Evolutionary conservation across 2,113 vertebrate genomes (phyloP).

Genomic region (Fulica atra): DNA sequence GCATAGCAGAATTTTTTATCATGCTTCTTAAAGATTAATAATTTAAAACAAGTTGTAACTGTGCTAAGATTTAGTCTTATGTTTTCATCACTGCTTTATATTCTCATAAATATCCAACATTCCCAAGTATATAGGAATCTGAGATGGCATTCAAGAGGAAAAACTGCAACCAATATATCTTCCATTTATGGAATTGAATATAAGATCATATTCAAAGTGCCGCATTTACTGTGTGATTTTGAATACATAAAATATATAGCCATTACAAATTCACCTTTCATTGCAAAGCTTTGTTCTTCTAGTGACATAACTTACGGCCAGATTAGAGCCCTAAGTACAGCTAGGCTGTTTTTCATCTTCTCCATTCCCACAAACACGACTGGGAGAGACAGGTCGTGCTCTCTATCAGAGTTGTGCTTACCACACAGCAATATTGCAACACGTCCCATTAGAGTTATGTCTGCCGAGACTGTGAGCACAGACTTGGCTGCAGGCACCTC

Average conservation of each 20-base stretch:
- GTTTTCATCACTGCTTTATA: conserved; percentile 64
- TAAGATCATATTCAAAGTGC: conserved; percentile 67
- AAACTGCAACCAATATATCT: conserved; percentile 60
- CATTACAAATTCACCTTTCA: conserved; percentile 64
- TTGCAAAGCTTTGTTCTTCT: conserved; percentile 64
- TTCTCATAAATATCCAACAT: conserved; percentile 63
- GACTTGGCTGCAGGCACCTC: conserved; percentile 61
- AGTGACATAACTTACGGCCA: conserved; percentile 62
- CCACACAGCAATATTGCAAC: conserved; percentile 48
- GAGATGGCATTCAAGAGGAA: conserved; percentile 60
- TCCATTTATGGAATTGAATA: conserved; percentile 61
- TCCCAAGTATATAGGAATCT: conserved; percentile 56
- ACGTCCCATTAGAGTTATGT: conserved; percentile 35
- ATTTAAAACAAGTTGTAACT: conserved; percentile 71
- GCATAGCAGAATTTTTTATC: conserved; percentile 61
- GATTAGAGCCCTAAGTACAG: conserved; percentile 55
- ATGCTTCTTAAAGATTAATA: conserved; percentile 66
- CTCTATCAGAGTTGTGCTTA: conserved; percentile 60
- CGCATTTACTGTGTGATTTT: conserved; percentile 62
- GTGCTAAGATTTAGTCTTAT: conserved; percentile 61
- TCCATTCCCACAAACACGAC: conserved; percentile 44
- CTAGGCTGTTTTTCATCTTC: conserved; percentile 59
- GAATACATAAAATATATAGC: conserved; percentile 67
- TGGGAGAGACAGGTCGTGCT: conserved; percentile 47
- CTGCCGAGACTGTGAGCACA: conserved; percentile 50